A percentile compares a stretch with the other conserved stretches of the same genome.
Conservation (phyloP, 2,113 vertebrate genomes). For the Ia io region DNA sequence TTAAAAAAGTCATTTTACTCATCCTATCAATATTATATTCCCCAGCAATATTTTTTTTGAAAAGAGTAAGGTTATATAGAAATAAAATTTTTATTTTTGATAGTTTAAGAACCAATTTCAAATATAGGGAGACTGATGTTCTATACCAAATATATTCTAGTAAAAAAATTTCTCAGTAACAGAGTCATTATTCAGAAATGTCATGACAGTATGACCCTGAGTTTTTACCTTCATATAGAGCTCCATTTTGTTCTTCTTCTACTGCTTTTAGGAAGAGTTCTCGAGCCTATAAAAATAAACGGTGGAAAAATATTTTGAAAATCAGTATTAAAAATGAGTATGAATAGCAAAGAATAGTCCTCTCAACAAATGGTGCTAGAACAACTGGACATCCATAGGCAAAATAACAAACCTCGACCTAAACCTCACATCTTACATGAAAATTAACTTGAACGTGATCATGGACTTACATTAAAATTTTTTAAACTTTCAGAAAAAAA, state of each 20-base stretch:
- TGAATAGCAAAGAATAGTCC: neutral
- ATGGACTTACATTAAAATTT: neutral
- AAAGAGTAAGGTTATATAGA: neutral
- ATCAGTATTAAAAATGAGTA: conserved; percentile 8
- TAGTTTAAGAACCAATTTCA: neutral
- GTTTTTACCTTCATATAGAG: conserved; percentile 94
- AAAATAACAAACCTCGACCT: neutral
- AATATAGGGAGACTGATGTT: neutral
- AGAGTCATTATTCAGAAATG: neutral
- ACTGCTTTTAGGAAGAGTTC: conserved; percentile 97
- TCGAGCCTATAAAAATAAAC: conserved; percentile 87
- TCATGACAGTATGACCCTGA: neutral
- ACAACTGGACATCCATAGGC: neutral
- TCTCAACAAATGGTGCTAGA: neutral
- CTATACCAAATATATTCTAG: neutral
- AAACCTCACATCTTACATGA: neutral
- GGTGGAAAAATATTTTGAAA: conserved; percentile 66
- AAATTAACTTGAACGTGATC: neutral
- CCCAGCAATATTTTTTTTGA: neutral
- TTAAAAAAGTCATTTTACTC: conserved; percentile 1
- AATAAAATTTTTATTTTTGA: neutral
- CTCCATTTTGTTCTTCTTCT: conserved; percentile 96
- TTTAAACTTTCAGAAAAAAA: neutral
- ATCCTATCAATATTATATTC: neutral
- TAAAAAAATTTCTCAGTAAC: neutral